Evolutionary conservation across 2,888 invertebrate genomes (phyloP).

Genomic region (Flabesymbios commensalis): DNA sequence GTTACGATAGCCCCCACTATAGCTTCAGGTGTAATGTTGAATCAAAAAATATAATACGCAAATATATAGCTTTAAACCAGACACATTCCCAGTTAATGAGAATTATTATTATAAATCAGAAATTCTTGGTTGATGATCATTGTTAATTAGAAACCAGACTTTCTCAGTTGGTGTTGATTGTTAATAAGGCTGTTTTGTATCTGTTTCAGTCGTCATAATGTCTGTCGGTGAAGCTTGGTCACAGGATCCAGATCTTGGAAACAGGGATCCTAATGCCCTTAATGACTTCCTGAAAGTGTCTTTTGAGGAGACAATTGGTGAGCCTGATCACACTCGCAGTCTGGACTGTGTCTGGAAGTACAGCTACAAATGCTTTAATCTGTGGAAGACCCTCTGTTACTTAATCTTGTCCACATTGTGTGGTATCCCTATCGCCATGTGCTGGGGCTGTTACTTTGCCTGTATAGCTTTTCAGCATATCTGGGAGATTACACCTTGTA

Average conservation of each 20-base stretch:
- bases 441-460: constrained; percentile 61
- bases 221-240: constrained; percentile 15
- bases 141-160: too few relatives aligned
- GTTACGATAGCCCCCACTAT: too few relatives aligned
- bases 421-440: constrained; percentile 71
- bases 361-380: constrained; percentile 70
- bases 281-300: constrained; percentile 73
- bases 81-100: too few relatives aligned
- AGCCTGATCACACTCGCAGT: constrained; percentile 41
- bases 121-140: too few relatives aligned
- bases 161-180: too few relatives aligned
- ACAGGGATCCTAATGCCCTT: constrained; percentile 73
- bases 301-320: constrained; percentile 46
- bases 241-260: constrained; percentile 65
- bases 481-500: constrained; percentile 40
- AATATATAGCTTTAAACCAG: too few relatives aligned
- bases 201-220: constrained; percentile 10
- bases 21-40: too few relatives aligned
- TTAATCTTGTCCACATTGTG: constrained; percentile 69
- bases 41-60: too few relatives aligned
- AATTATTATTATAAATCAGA: too few relatives aligned
- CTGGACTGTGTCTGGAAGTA: constrained; percentile 74
- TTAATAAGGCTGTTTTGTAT: too few relatives aligned
- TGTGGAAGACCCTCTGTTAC: constrained; percentile 72
- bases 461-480: constrained; percentile 67